Evolutionary conservation across 2,113 vertebrate genomes (phyloP).

Genomic region (Lontra canadensis): DNA sequence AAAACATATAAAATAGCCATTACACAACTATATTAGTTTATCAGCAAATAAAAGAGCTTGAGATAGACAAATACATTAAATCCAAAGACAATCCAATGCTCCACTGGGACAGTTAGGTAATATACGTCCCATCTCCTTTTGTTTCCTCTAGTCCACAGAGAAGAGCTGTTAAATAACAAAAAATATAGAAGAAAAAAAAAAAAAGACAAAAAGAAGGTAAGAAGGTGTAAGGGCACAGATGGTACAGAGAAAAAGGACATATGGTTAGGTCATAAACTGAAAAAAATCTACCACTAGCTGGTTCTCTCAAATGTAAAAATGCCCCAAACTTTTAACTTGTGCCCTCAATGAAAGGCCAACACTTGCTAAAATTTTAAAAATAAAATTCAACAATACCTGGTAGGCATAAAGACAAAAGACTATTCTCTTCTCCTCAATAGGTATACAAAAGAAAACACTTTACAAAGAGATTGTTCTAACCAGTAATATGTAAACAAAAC

Average conservation of each 20-base stretch:
- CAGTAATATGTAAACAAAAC: background rate
- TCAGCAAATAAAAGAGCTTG: background rate
- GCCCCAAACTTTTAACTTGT: conserved; percentile 16
- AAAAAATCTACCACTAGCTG: background rate
- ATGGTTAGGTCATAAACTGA: background rate
- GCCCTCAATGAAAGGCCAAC: conserved; percentile 16
- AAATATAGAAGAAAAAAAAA: background rate
- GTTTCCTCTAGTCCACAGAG: background rate
- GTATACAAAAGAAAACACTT: background rate
- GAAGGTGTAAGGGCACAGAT: background rate
- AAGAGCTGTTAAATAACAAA: background rate
- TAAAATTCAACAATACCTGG: background rate
- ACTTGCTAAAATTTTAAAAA: conserved; percentile 44
- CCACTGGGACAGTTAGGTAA: background rate
- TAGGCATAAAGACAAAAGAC: background rate
- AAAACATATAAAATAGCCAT: conserved; percentile 1
- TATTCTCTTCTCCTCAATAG: background rate
- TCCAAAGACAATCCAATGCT: background rate
- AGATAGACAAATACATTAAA: conserved; percentile 53
- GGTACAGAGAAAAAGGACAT: background rate
- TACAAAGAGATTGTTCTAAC: background rate
- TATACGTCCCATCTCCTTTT: background rate
- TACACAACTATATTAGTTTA: conserved; percentile 19
- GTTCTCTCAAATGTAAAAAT: conserved; percentile 25
- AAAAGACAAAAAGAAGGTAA: background rate